These are phyloP conservation scores for Puma concolor DNA, from an alignment of 2,113 vertebrate species.

Conservation along the genomic window DNA sequence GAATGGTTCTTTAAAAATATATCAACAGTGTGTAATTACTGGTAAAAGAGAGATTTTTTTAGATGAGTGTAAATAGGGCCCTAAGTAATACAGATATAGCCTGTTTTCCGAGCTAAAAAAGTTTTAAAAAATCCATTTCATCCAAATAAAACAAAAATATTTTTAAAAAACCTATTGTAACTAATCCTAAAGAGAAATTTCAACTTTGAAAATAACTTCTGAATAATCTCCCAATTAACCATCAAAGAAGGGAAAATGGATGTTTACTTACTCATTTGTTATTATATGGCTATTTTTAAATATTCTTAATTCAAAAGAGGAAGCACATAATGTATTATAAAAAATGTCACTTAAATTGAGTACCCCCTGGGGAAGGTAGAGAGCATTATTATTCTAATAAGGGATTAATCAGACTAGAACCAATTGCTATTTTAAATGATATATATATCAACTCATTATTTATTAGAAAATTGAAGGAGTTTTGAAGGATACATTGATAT, in stretches of 20 bases:
- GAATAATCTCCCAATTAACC: not conserved
- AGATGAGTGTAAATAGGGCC: not conserved
- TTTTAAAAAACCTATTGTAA: not conserved
- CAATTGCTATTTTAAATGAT: not conserved
- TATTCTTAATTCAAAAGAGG: slow-evolving; percentile 1
- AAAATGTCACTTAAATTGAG: slow-evolving; percentile 10
- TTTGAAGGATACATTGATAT: not conserved
- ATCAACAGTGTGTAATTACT: not conserved
- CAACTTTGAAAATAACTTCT: not conserved
- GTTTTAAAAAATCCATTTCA: not conserved
- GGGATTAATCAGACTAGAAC: slow-evolving; percentile 1
- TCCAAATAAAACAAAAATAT: not conserved
- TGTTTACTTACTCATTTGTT: slow-evolving; percentile 29
- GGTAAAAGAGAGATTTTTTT: not conserved
- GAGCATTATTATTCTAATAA: not conserved
- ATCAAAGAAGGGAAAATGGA: not conserved
- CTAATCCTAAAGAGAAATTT: not conserved
- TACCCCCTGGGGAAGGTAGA: not conserved
- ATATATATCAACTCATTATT: not conserved
- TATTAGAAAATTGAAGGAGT: not conserved
- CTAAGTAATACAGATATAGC: not conserved
- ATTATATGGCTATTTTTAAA: slow-evolving; percentile 42
- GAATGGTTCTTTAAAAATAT: not conserved
- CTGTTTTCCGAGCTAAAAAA: not conserved
- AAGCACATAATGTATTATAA: not conserved